Base-by-base conservation (phyloP, 2,888 invertebrate genomes). In the Muscina levida region DNA sequence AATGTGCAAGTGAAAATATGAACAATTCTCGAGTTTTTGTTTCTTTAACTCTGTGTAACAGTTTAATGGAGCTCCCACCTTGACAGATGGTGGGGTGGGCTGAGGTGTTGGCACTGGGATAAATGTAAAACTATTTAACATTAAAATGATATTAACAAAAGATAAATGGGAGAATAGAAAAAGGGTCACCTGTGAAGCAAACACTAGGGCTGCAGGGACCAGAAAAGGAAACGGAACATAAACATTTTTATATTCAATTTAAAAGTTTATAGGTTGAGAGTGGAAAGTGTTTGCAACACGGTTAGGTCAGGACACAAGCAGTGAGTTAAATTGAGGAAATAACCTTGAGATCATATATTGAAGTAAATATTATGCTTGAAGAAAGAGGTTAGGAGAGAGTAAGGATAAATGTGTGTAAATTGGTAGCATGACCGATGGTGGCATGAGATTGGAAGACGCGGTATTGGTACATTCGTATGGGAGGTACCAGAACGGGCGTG, bases 81-180 rank as follows among this genome's bases (percentile, higher is more conserved):
- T 22, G 2, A 11, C 22, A 11, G 24, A 22, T 22, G 22, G 2
- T 22, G 22, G 1, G 17, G 17, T 48, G 48, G n/a, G n/a, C n/a
- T n/a, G n/a, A 26, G 1, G n/a, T 8, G 10, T 19, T 3, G 57
- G 31, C 31, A 31, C 13, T 48, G 10, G 57, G 31, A 26, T 31
- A 8, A 31, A n/a, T 15, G 26, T 57, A 59, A 59, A 59, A 59
- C 59, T 59, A 59, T 59, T 59, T 59, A 59, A 37, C 59, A 59
- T 59, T 59, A 59, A 59, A 59, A 59, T 17, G 59, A 37, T 59
- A 59, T 59, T 59, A 59, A 39, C 59, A 59, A 39, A 59, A 59
- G 59, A 39, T 39, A 59, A 39, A 59, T 59, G 59, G 17, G 15
- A 39, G 13, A 24, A 22, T 13, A 6, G 22, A 2, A 51, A 51